phyloP scores from a whole-genome alignment of 2,113 vertebrate genomes.

The Oostethus manadensis region DNA sequence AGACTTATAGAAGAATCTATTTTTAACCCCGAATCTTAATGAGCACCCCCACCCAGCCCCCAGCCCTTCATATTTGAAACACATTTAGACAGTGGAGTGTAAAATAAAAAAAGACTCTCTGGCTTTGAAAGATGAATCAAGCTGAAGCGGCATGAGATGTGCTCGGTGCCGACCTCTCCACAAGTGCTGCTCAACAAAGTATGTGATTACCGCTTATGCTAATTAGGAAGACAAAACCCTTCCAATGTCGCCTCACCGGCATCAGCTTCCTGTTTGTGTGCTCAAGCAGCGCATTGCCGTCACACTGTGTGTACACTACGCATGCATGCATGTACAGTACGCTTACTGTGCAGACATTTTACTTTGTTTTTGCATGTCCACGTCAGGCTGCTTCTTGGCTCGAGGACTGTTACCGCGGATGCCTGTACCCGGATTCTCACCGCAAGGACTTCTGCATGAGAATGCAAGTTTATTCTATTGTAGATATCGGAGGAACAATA shows the following conservation, averaged over 20 bases:
- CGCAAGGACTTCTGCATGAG: no score
- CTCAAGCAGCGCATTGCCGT: no score
- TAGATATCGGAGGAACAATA: no score
- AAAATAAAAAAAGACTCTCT: slow-evolving; percentile 35
- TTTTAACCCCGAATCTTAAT: slow-evolving; percentile 65
- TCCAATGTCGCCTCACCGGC: slow-evolving; percentile 14
- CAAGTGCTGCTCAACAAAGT: slow-evolving; percentile 5
- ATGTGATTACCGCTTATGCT: slow-evolving; percentile 29
- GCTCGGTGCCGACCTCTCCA: neutral
- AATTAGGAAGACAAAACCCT: slow-evolving; percentile 14
- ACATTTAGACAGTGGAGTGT: slow-evolving; percentile 35
- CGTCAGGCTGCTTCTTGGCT: no score
- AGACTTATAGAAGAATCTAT: slow-evolving; percentile 41
- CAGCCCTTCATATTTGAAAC: slow-evolving; percentile 43
- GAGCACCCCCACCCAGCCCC: slow-evolving; percentile 26
- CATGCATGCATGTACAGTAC: no score
- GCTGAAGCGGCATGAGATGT: neutral
- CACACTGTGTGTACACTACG: no score
- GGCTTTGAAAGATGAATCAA: slow-evolving; percentile 41
- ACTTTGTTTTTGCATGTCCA: no score
- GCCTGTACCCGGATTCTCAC: no score
- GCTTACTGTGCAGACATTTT: no score
- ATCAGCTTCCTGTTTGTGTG: neutral
- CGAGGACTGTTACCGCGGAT: no score
- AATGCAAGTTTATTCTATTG: no score